Percentiles rank a stretch among this genome's conserved stretches.
Conservation (phyloP, 2,888 invertebrate species). For the Caenorhabditis zanzibari region DNA sequence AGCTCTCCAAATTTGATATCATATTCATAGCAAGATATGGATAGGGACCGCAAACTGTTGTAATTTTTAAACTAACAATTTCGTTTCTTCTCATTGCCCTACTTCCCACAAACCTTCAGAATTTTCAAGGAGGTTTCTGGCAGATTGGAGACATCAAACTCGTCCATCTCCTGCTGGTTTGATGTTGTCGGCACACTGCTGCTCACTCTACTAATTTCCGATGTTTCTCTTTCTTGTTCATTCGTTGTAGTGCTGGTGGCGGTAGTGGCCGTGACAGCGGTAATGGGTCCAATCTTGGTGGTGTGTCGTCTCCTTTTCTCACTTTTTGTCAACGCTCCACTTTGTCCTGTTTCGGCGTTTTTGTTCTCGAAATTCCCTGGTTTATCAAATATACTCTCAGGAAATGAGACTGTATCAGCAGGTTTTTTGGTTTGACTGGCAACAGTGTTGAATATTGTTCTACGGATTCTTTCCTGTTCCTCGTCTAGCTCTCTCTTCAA, state of each 20-base stretch:
- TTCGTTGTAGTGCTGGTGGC: constrained; percentile 32
- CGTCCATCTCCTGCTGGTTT: constrained; percentile 29
- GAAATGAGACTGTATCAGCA: too few species aligned
- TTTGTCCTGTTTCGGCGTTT: constrained; percentile 29
- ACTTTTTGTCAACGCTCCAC: constrained; percentile 31
- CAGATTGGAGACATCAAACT: constrained; percentile 47
- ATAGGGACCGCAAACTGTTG: too few species aligned
- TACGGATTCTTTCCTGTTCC: neutral
- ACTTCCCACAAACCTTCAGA: constrained; percentile 32
- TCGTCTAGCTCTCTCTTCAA: neutral
- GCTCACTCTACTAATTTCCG: constrained; percentile 57
- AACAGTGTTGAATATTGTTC: neutral
- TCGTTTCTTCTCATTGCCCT: too few species aligned
- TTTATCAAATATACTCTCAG: neutral
- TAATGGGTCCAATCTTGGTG: constrained; percentile 63
- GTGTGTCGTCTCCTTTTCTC: constrained; percentile 51
- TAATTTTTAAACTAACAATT: too few species aligned
- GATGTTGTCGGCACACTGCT: constrained; percentile 48
- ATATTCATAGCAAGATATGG: too few species aligned
- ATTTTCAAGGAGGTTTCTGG: constrained; percentile 46
- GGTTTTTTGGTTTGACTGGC: too few species aligned
- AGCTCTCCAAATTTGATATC: too few species aligned
- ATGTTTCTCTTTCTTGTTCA: constrained; percentile 46
- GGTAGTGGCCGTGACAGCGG: constrained; percentile 35
- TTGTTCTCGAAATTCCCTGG: constrained; percentile 36